Evolutionary conservation across 2,797 vertebrate species (phyloP), one percentile per base, ranked within the genome.

Genomic region (Adelosebastes latens): DNA sequence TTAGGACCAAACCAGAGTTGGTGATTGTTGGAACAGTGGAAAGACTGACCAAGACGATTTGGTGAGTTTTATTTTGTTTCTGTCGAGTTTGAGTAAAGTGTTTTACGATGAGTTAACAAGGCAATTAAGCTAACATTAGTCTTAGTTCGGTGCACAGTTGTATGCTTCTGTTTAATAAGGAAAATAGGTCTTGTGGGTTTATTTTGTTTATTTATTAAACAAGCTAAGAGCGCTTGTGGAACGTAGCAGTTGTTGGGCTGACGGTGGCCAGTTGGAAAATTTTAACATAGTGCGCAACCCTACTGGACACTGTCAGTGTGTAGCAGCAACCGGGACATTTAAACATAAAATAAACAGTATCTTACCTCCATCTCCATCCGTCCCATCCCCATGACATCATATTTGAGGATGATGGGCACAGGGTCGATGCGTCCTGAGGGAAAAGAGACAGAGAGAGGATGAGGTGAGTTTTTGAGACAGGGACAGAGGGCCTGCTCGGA

Each of bases 371-470:
- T 99, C 91, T 99, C 99, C 99, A 99, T 99, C 32, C 99, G 95
- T 73, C 98, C 99, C 99, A 99, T 99, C 90, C 99, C 99, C 99
- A 99, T 99, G 97, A 99, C 98, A 95, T 99, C 99, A 83, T 99
- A 98, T 94, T 99, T 99, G 97, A 99, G 97, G 36, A 97, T 96
- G 31, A 99, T 99, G 58, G 99, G 99, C 93, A 99, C 99, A 82
- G 99, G 99, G 94, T 99, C 98, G 0, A 97, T 99, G 91, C 99
- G 97, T 90, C 99, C 99, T 99, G 95, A 65, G 75, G 86, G 80
- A 78, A 79, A 79, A 91, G 87, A 94, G 87, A 94, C 80, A 95
- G 88, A 93, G 85, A 93, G 65, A 76, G 79, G 93, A 91, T 87
- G 11, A 88, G 86, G 89, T 96, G 89, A 96, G 91, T 82, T 61